phyloP scores from a whole-genome alignment of 2,797 vertebrate genomes.

The Leptatherina wallacei region DNA sequence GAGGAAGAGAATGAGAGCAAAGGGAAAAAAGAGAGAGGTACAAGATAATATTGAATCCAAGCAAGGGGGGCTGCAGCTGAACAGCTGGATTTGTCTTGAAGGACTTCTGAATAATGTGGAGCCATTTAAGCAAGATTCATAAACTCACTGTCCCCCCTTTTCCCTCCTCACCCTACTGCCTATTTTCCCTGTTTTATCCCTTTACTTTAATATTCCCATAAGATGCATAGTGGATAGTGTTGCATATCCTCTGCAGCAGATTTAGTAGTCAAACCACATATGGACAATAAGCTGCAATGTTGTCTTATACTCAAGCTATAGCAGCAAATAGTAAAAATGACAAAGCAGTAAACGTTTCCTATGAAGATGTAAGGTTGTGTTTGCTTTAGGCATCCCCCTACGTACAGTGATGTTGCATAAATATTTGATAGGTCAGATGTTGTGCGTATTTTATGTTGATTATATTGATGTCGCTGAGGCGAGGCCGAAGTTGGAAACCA shows the following conservation, averaged over 20 bases:
- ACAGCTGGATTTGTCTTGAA: constrained; percentile 73
- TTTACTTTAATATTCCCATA: constrained; percentile 66
- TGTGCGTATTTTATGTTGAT: constrained; percentile 62
- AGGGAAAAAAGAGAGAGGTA: constrained; percentile 27
- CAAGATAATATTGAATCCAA: constrained; percentile 42
- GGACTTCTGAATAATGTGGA: constrained; percentile 75
- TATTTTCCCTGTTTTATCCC: constrained; percentile 48
- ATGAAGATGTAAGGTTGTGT: constrained; percentile 53
- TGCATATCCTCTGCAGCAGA: constrained; percentile 42
- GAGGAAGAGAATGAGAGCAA: constrained; percentile 44
- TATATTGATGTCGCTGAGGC: constrained; percentile 50
- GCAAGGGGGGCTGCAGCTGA: constrained; percentile 40
- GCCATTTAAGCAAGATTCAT: constrained; percentile 72
- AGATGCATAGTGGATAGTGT: constrained; percentile 44
- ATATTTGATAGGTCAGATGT: constrained; percentile 75
- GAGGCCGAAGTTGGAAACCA: constrained; percentile 34
- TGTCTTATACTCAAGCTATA: constrained; percentile 30
- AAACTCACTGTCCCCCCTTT: constrained; percentile 51
- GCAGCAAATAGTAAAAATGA: constrained; percentile 62
- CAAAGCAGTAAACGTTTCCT: constrained; percentile 53
- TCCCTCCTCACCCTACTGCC: constrained; percentile 34
- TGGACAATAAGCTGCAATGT: constrained; percentile 52
- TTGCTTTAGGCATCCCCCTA: constrained; percentile 52
- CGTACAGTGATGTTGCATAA: constrained; percentile 62
- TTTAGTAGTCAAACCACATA: constrained; percentile 61